Conservation (phyloP, 2,888 invertebrate genomes). For the Meganola albula region DNA sequence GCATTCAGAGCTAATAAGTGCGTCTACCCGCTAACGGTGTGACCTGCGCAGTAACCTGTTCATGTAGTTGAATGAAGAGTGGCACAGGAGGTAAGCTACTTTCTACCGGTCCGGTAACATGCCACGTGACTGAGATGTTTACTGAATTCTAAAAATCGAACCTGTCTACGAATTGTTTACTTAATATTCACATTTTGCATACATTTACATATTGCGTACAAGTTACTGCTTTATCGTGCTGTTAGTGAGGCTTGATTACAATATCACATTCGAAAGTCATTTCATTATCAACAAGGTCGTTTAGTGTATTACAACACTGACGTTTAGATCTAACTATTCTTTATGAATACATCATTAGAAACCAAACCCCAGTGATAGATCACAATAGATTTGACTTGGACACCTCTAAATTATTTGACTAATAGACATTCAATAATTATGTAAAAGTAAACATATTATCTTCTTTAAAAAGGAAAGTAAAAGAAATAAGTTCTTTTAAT, state of each 20-base stretch:
- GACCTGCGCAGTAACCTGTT: constrained; percentile 74
- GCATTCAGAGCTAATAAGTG: too few species aligned
- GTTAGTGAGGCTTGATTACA: constrained; percentile 8
- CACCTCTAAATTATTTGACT: too few species aligned
- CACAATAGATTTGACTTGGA: too few species aligned
- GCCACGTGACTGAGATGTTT: constrained; percentile 49
- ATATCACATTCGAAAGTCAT: constrained; percentile 20
- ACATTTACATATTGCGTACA: constrained; percentile 1
- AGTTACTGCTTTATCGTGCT: constrained; percentile 9
- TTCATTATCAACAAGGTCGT: constrained; percentile 23
- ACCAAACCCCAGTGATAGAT: too few species aligned
- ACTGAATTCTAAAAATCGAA: constrained; percentile 37
- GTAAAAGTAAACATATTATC: too few species aligned
- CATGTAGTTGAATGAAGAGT: constrained; percentile 70
- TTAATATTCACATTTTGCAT: constrained; percentile 4
- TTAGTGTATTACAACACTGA: constrained; percentile 16
- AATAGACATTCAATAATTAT: too few species aligned
- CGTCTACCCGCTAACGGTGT: too few species aligned
- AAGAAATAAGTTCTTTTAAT: too few species aligned
- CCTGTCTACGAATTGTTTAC: constrained; percentile 10
- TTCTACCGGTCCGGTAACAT: constrained; percentile 58
- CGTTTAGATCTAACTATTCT: constrained; percentile 12
- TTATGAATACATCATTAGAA: too few species aligned
- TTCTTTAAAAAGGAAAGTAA: too few species aligned
- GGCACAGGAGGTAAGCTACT: constrained; percentile 71